phyloP scores from a whole-genome alignment of 1,140 invertebrate species.

The Drosophila kepulauana region DNA sequence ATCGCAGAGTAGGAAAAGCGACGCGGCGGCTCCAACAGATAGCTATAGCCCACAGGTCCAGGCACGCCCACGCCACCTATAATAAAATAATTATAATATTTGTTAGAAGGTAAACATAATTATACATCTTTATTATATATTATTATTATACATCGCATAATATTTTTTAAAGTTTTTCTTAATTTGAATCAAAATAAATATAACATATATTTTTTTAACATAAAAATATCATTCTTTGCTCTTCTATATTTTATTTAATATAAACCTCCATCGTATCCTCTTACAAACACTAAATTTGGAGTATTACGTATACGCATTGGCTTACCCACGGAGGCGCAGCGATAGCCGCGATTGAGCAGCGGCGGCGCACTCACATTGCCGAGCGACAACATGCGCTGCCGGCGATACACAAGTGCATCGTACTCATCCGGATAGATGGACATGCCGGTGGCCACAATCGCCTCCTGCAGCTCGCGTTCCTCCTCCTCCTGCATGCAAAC shows the following conservation, averaged over 20 bases:
- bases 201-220: too few relatives aligned
- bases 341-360: conserved; percentile 85
- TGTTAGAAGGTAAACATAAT: too few relatives aligned
- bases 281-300: neutral
- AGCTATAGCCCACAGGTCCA: conserved; percentile 88
- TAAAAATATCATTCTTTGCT: too few relatives aligned
- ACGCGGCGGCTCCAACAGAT: conserved; percentile 88
- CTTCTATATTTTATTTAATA: too few relatives aligned
- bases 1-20: conserved; percentile 85
- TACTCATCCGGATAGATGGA: conserved; percentile 86
- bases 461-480: conserved; percentile 89
- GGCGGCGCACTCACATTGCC: conserved; percentile 86
- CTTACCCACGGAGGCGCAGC: conserved; percentile 89
- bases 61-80: conserved; percentile 62
- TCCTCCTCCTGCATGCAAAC: conserved; percentile 92
- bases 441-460: conserved; percentile 89
- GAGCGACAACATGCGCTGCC: conserved; percentile 86
- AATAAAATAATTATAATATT: too few relatives aligned
- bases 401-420: conserved; percentile 86
- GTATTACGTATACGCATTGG: neutral
- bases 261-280: too few relatives aligned
- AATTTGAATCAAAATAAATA: too few relatives aligned
- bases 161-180: too few relatives aligned
- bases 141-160: too few relatives aligned
- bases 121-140: too few relatives aligned